Evolutionary conservation across 2,888 invertebrate species (phyloP).

Genomic region (Ethmia dodecea): DNA sequence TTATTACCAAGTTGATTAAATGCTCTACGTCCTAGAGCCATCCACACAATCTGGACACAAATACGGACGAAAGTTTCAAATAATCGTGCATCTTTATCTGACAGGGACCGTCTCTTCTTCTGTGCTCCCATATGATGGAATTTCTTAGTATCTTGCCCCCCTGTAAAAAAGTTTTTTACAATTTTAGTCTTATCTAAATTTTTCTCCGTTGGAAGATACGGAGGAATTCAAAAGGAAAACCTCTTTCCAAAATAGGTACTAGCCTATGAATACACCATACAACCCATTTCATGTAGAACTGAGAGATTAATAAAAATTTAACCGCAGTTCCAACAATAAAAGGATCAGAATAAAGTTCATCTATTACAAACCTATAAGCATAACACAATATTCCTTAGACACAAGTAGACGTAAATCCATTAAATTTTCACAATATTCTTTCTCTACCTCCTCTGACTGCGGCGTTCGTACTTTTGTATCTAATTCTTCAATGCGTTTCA

Average conservation of each 20-base stretch:
- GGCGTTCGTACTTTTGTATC: constrained; percentile 74
- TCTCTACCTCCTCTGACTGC: constrained; percentile 61
- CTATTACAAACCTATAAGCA: constrained; percentile 73
- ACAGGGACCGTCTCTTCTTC: constrained; percentile 74
- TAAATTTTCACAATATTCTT: constrained; percentile 70
- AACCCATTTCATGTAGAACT: too few relatives aligned
- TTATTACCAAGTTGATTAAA: constrained; percentile 77
- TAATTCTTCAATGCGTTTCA: constrained; percentile 65
- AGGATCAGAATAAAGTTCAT: too few relatives aligned
- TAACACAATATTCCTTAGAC: constrained; percentile 78
- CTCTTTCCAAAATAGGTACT: too few relatives aligned
- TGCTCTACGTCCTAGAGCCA: constrained; percentile 77
- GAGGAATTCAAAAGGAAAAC: too few relatives aligned
- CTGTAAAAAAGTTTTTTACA: constrained; percentile 28
- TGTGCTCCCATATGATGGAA: constrained; percentile 79
- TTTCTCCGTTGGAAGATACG: too few relatives aligned
- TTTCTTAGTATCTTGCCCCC: constrained; percentile 64
- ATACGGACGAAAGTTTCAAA: constrained; percentile 78
- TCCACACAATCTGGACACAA: constrained; percentile 80
- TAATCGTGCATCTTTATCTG: constrained; percentile 79
- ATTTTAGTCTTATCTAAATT: too few relatives aligned
- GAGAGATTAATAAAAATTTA: too few relatives aligned
- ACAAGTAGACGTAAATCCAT: constrained; percentile 77
- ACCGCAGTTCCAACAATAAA: too few relatives aligned
- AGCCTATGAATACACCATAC: too few relatives aligned